Evolutionary conservation across 2,113 vertebrate genomes (phyloP), one percentile per base, ranked within the genome.

Genomic region (Daubentonia madagascariensis): DNA sequence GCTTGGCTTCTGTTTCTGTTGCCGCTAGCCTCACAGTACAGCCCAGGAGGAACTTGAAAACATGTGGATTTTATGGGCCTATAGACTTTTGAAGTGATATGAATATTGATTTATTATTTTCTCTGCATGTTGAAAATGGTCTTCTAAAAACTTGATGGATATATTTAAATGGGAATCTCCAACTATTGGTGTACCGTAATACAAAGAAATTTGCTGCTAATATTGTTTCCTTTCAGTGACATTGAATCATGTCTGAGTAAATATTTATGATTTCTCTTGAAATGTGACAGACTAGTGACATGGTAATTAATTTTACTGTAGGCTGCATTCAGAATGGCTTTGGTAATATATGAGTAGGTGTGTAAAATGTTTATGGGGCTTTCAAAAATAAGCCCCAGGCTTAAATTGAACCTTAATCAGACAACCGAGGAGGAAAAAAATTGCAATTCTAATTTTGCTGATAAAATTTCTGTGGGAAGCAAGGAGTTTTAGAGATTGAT

Each of bases 181-280:
- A 73, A 54, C 73, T 12, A 52, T 48, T 95, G 96, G 80, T 73
- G 63, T 43, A 67, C 40, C 23, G 17, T 59, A 45, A 91, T 75
- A 85, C 30, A 48, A 94, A 95, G 96, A 88, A 91, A 94, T 52
- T 54, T 84, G 54, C 67, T 91, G 80, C 94, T 91, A 76, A 84
- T 96, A 87, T 73, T 95, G 40, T 94, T 94, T 95, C 85, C 79
- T 91, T 94, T 92, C 94, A 75, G 48, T 92, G 90, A 97, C 95
- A 96, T 28, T 89, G 78, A 96, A 80, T 95, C 76, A 45, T 67
- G 76, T 87, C 90, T 89, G 85, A 95, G 97, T 96, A 98, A 98
- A 98, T 97, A 98, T 98, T 98, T 97, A 98, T 97, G 96, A 96
- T 98, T 98, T 98, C 95, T 98, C 91, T 96, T 96, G 95, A 97